Percentiles rank a stretch among this genome's conserved stretches.
Evolutionary conservation across 2,113 vertebrate species (phyloP).

Genomic region (Cyprinodon brontotheroides): DNA sequence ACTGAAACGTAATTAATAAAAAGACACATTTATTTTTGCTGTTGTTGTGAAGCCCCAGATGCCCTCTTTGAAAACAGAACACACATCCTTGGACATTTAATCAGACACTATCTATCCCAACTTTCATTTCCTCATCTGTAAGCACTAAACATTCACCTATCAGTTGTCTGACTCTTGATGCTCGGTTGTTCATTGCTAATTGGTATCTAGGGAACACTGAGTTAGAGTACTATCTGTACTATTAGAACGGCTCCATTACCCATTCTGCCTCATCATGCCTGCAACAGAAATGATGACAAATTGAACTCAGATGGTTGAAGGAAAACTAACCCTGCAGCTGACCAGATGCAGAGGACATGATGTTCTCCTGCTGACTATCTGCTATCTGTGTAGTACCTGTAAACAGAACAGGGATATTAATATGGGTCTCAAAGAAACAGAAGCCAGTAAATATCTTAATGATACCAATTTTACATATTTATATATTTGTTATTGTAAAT

Average conservation of each 20-base stretch:
- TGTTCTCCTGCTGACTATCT: constrained; percentile 27
- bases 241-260: constrained; percentile 68
- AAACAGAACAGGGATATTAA: constrained; percentile 21
- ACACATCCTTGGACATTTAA: constrained; percentile 7
- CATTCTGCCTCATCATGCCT: constrained; percentile 28
- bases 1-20: not conserved
- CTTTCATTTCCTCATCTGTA: constrained; percentile 18
- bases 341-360: constrained; percentile 43
- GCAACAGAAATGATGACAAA: constrained; percentile 62
- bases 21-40: not conserved
- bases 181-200: constrained; percentile 47
- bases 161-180: constrained; percentile 29
- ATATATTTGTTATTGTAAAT: not conserved
- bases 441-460: constrained; percentile 7
- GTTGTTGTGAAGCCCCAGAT: not conserved
- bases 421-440: constrained; percentile 3
- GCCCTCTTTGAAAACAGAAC: not conserved
- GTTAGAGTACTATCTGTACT: constrained; percentile 58
- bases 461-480: not conserved
- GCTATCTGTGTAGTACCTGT: constrained; percentile 14
- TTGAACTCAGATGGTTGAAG: constrained; percentile 48
- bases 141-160: constrained; percentile 27
- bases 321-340: constrained; percentile 25
- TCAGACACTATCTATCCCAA: constrained; percentile 25
- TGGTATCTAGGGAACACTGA: constrained; percentile 65